Evolutionary conservation across 2,113 vertebrate genomes (phyloP).

Genomic region (Chaetodon trifascialis): DNA sequence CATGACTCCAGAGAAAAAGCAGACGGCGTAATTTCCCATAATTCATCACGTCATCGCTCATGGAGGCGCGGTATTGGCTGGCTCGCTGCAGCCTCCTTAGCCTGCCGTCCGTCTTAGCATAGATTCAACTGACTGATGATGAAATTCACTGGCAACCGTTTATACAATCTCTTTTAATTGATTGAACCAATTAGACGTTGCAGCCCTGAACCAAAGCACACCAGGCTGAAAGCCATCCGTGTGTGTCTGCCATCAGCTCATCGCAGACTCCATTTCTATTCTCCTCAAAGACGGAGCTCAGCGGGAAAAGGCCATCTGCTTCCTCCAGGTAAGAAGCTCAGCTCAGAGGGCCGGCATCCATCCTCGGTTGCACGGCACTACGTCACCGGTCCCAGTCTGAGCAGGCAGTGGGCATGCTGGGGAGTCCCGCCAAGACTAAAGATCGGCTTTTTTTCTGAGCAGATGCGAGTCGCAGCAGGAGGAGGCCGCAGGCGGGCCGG

Average conservation of each 20-base stretch:
- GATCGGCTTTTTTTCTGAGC: constrained; percentile 31
- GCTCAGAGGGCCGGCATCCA: not conserved
- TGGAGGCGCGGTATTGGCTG: too few relatives aligned
- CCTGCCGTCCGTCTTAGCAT: too few relatives aligned
- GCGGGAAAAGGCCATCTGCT: not conserved
- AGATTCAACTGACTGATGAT: too few relatives aligned
- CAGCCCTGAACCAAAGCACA: too few relatives aligned
- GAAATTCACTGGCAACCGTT: too few relatives aligned
- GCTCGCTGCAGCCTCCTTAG: too few relatives aligned
- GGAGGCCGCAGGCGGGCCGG: not conserved
- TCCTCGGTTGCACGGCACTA: not conserved
- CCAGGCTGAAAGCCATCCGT: not conserved
- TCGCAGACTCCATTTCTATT: not conserved
- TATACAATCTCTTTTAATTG: too few relatives aligned
- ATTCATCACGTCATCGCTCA: too few relatives aligned
- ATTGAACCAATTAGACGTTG: too few relatives aligned
- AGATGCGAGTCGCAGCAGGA: constrained; percentile 52
- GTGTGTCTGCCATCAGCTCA: not conserved
- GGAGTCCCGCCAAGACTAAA: constrained; percentile 47
- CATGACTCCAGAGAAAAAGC: too few relatives aligned
- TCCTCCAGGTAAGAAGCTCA: not conserved
- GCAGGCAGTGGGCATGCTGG: constrained; percentile 19
- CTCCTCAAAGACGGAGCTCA: not conserved
- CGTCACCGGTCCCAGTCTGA: not conserved
- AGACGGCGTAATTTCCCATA: too few relatives aligned